Conservation (phyloP, 2,797 vertebrate species). For the Syngnathus acus region DNA sequence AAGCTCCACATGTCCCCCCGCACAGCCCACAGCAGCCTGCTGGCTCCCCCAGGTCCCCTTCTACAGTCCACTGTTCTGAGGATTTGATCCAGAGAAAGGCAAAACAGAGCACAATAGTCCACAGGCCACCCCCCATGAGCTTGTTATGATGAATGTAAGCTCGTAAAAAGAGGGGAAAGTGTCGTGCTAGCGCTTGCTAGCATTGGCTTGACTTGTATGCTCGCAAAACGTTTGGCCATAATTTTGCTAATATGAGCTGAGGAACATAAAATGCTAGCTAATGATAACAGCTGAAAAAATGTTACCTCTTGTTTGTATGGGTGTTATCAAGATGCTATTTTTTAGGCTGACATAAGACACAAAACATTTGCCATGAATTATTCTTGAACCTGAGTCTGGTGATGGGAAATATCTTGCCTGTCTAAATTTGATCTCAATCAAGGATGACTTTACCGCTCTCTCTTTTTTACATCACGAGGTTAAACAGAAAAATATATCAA, state of each 20-base stretch:
- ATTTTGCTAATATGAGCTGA: neutral
- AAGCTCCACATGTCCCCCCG: conserved; percentile 39
- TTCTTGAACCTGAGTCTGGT: too few relatives aligned
- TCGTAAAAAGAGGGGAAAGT: conserved; percentile 11
- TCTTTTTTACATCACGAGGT: neutral
- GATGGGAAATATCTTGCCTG: too few relatives aligned
- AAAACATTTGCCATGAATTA: too few relatives aligned
- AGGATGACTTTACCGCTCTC: neutral
- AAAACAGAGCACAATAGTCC: conserved; percentile 57
- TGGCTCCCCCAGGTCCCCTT: conserved; percentile 40
- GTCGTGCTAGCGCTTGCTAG: too few relatives aligned
- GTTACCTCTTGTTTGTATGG: neutral
- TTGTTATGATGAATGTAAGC: conserved; percentile 52
- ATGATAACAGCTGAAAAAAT: neutral
- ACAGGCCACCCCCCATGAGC: conserved; percentile 53
- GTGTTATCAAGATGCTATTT: too few relatives aligned
- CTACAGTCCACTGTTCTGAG: conserved; percentile 43
- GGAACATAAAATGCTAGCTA: neutral
- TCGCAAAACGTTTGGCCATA: neutral
- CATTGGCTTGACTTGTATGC: neutral
- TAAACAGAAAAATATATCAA: neutral
- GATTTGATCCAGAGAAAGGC: conserved; percentile 55
- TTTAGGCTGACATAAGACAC: too few relatives aligned
- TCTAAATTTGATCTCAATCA: neutral
- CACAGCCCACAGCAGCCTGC: conserved; percentile 49